These are phyloP conservation scores for Henricia sp. DNA, from an alignment of 53 echinoderm and acorn worm species.

Conservation along the genomic window DNA sequence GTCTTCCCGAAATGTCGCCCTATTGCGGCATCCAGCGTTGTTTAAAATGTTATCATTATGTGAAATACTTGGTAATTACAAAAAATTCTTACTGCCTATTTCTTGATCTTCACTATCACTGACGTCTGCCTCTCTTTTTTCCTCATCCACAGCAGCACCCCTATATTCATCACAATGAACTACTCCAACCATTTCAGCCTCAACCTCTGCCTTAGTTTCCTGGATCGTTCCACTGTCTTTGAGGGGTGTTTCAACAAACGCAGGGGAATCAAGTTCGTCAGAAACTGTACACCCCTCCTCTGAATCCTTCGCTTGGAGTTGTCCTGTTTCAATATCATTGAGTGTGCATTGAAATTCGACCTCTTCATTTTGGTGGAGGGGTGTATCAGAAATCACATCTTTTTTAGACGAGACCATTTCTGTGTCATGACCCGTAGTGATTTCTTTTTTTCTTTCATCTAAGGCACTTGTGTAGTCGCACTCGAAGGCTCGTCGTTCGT, in stretches of 20 bases:
- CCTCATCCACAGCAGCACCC: slow-evolving; percentile 16
- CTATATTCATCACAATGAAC: slow-evolving; percentile 6
- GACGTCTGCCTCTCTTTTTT: neutral
- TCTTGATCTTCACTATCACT: neutral
- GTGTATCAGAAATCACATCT: neutral
- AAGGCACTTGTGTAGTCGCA: slow-evolving; percentile 5
- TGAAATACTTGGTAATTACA: no score
- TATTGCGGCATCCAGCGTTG: no score
- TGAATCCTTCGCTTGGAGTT: neutral
- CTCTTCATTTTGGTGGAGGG: neutral
- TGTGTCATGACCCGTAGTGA: neutral
- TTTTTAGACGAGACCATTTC: neutral
- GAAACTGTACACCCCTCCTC: slow-evolving; percentile 1
- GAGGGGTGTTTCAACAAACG: neutral
- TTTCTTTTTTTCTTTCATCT: neutral
- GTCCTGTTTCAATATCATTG: neutral
- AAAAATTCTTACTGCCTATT: neutral
- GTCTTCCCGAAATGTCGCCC: no score
- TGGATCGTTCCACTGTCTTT: neutral
- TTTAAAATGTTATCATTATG: no score
- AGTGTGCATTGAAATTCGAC: neutral
- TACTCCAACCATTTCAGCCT: neutral
- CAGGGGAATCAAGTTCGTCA: slow-evolving; percentile 7
- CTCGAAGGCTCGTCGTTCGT: neutral
- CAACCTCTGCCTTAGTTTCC: neutral